Evolutionary conservation across 2,888 invertebrate genomes (phyloP).

Genomic region (Nomada ruficornis): DNA sequence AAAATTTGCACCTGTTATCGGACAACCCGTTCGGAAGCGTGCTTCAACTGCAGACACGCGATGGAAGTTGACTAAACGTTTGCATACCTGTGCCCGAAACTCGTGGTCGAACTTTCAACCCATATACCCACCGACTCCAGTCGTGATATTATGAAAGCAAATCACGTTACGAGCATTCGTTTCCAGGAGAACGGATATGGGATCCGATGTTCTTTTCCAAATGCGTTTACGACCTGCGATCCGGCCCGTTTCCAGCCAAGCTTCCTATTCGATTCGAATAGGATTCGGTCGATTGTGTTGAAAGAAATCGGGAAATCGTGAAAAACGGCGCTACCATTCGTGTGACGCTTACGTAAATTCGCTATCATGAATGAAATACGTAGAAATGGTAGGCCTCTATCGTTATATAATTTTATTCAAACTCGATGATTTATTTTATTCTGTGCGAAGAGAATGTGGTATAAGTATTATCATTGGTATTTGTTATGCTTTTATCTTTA

Average conservation of each 20-base stretch:
- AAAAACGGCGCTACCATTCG: too few relatives aligned
- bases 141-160: conserved; percentile 46
- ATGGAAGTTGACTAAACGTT: neutral
- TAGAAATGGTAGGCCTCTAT: too few relatives aligned
- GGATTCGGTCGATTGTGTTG: neutral
- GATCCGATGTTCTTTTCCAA: conserved; percentile 38
- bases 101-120: neutral
- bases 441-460: too few relatives aligned
- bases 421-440: too few relatives aligned
- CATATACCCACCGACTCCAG: conserved; percentile 5
- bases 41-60: neutral
- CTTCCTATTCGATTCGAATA: neutral
- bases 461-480: too few relatives aligned
- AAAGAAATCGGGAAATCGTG: neutral
- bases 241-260: conserved; percentile 3
- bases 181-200: conserved; percentile 29
- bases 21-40: neutral
- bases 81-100: neutral
- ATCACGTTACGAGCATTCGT: conserved; percentile 49
- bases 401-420: too few relatives aligned
- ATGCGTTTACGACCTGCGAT: conserved; percentile 33
- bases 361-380: too few relatives aligned
- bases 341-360: too few relatives aligned
- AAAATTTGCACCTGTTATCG: neutral
- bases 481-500: too few relatives aligned